phyloP scores from a whole-genome alignment of 2,797 vertebrate genomes.

The Epinephelus malabaricus region DNA sequence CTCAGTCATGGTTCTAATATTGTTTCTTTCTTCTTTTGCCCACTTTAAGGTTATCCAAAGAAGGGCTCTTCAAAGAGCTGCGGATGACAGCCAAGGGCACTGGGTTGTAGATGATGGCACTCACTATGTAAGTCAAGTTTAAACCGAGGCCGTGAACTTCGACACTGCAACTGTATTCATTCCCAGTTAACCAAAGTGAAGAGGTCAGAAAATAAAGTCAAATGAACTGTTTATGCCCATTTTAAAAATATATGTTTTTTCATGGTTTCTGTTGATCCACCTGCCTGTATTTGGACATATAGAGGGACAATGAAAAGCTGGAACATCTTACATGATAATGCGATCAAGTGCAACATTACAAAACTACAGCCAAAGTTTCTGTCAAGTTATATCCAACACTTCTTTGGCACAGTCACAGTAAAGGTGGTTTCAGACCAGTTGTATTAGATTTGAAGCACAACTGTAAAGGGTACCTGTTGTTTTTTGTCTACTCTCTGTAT shows the following conservation, averaged over 20 bases:
- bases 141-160: conserved; percentile 37
- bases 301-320: neutral
- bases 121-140: conserved; percentile 90
- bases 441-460: neutral
- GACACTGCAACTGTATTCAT: conserved; percentile 26
- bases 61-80: conserved; percentile 78
- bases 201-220: conserved; percentile 3
- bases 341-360: neutral
- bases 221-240: neutral
- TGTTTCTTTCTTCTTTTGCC: conserved; percentile 29
- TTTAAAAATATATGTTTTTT: neutral
- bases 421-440: conserved; percentile 10
- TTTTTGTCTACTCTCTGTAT: conserved; percentile 21
- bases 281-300: conserved; percentile 1
- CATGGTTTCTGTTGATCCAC: conserved; percentile 12
- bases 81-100: conserved; percentile 81
- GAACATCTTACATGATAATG: neutral
- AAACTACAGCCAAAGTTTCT: conserved; percentile 2
- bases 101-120: conserved; percentile 88
- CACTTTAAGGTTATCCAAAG: conserved; percentile 82
- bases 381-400: neutral
- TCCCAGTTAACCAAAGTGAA: conserved; percentile 33
- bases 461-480: conserved; percentile 9
- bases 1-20: neutral
- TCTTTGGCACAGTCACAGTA: conserved; percentile 16